Conservation (phyloP, 2,888 invertebrate species). For the Ophonus ardosiacus region DNA sequence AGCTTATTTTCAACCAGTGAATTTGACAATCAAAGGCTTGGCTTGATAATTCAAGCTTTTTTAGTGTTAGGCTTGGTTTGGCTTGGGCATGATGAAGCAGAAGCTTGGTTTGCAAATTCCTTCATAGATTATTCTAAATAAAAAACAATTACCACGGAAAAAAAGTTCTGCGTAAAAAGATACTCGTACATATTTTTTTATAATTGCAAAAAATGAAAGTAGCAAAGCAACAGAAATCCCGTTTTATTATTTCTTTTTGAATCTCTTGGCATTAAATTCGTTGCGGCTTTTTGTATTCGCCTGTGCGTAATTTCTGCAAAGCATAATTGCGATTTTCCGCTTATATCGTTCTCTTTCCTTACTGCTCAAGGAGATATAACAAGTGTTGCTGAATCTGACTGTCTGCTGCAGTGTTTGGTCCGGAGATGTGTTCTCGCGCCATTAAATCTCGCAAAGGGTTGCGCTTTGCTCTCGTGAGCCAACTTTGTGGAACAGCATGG, state of each 20-base stretch:
- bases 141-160: constrained; percentile 8
- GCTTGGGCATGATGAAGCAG: too few species aligned
- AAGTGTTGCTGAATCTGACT: constrained; percentile 38
- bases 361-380: constrained; percentile 43
- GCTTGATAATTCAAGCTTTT: too few species aligned
- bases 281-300: constrained; percentile 50
- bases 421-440: constrained; percentile 28
- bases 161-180: constrained; percentile 11
- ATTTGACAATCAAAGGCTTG: too few species aligned
- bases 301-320: constrained; percentile 37
- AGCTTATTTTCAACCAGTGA: too few species aligned
- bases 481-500: neutral
- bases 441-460: constrained; percentile 45
- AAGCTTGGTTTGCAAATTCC: too few species aligned
- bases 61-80: too few species aligned
- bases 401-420: constrained; percentile 42
- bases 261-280: constrained; percentile 40
- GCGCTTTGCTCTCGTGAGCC: neutral
- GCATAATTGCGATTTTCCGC: constrained; percentile 50
- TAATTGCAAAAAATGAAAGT: constrained; percentile 31
- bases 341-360: constrained; percentile 39
- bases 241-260: constrained; percentile 42
- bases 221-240: constrained; percentile 30
- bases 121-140: constrained; percentile 1
- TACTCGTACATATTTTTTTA: constrained; percentile 2